Base-by-base conservation (phyloP, 2,113 vertebrate species). In the Gopherus evgoodei region DNA sequence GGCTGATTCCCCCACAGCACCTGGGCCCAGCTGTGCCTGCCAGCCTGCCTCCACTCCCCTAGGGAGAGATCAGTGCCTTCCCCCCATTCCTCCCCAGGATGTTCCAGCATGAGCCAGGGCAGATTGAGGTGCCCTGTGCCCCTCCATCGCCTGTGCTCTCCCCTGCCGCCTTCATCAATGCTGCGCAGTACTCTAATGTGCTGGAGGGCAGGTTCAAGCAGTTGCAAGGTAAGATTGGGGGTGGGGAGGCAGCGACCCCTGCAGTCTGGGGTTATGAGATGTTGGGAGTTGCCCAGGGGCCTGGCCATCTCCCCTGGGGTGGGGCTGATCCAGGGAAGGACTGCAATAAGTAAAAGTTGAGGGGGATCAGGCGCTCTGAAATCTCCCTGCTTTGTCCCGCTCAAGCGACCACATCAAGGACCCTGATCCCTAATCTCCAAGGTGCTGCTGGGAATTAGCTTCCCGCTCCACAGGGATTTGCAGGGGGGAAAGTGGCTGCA, bases 181-280 rank as follows among this genome's bases (percentile, higher is more conserved):
- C 99, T 25, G 98, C 99, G 90, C 99, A 99, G 96, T 99, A 99
- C 49, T 98, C 99, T 81, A 99, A 98, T 90, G 98, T 99, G 89
- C 97, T 99, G 97, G 99, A 99, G 91, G 99, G 99, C 91, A 97
- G 99, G 76, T 99, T 99, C 98, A 99, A 99, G 95, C 99, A 99
- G 96, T 98, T 99, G 62, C 99, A 99, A 99, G 99, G 99, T 99
- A 99, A 99, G 99, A 57, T 49, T 11, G 21, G 4, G 9, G 12
- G n/a, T 27, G 42, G 53, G 3, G 13, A 9, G n/a, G 44, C 42
- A 8, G 29, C 13, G 65, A 35, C 31, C 29, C 31, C 62, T 35
- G 31, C 65, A 72, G 8, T 72, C 65, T 72, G 65, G 35, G n/a
- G 65, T 10, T n/a, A 72, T 22, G 65, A n/a, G 17, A 17, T 2